These are phyloP conservation scores for Pachycephala philippinensis DNA, from an alignment of 2,113 vertebrate genomes.

Conservation along the genomic window DNA sequence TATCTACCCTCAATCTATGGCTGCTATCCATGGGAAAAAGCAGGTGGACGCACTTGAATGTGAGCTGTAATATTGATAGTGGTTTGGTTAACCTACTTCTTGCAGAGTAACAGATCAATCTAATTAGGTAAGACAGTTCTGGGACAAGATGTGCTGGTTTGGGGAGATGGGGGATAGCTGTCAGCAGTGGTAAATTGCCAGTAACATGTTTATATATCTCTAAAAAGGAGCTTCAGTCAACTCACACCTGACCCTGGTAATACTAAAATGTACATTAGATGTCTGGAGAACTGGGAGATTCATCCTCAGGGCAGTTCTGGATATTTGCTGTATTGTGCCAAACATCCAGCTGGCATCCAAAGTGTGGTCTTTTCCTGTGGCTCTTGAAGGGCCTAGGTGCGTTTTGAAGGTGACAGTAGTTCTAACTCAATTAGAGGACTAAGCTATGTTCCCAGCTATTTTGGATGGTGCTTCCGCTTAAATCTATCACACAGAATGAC, in stretches of 20 bases:
- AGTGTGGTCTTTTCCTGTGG: not conserved
- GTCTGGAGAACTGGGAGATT: not conserved
- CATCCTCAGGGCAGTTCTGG: not conserved
- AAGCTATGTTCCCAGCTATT: not conserved
- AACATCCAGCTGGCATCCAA: not conserved
- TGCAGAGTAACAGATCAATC: not conserved
- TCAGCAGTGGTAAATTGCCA: not conserved
- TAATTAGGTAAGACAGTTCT: slow-evolving; percentile 36
- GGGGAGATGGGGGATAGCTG: not conserved
- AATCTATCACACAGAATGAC: not conserved
- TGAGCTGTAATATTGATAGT: not conserved
- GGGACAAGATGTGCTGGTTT: slow-evolving; percentile 1
- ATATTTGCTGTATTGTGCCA: not conserved
- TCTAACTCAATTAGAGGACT: not conserved
- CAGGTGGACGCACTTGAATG: not conserved
- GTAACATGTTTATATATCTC: not conserved
- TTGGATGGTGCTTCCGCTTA: not conserved
- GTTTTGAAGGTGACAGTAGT: not conserved
- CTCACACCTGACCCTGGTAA: not conserved
- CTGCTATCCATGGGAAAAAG: not conserved
- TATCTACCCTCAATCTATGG: not conserved
- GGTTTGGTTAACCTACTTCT: slow-evolving; percentile 24
- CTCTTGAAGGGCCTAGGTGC: not conserved
- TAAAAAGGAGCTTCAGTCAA: not conserved
- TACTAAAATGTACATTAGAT: not conserved